Percentiles rank a stretch among this genome's conserved stretches.
phyloP scores from a whole-genome alignment of 2,888 invertebrate genomes.

The Dryomyza anilis region DNA sequence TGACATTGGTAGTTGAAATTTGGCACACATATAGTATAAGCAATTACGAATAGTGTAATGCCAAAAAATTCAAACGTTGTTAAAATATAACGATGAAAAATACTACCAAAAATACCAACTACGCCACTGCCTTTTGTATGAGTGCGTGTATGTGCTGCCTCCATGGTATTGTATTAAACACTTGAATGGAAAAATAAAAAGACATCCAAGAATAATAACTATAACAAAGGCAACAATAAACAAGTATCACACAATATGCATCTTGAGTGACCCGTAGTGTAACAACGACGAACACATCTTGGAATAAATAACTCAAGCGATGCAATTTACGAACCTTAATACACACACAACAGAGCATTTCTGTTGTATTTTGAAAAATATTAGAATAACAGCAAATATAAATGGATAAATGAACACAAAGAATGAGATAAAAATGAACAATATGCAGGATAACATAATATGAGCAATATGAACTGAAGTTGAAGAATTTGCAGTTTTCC shows the following conservation, averaged over 20 bases:
- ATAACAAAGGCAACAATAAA: background rate
- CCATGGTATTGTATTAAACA: no score
- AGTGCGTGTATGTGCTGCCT: background rate
- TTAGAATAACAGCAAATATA: background rate
- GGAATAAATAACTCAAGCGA: slow-evolving; percentile 24
- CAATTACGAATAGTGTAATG: no score
- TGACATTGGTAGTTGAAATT: no score
- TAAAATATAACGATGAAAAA: no score
- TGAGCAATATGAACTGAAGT: background rate
- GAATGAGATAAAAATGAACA: background rate
- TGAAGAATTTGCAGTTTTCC: no score
- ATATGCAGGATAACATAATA: background rate
- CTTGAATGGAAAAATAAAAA: no score
- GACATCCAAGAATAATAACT: background rate
- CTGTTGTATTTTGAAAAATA: background rate
- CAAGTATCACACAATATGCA: background rate
- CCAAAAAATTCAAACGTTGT: no score
- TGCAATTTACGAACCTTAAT: slow-evolving; percentile 31
- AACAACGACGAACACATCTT: background rate
- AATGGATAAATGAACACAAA: background rate
- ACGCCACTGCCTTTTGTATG: background rate
- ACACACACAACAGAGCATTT: slow-evolving; percentile 11
- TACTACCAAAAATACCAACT: background rate
- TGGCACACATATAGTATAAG: no score
- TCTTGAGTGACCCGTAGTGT: no score